Conservation (phyloP, 2,888 invertebrate species). For the Ochlodes sylvanus region DNA sequence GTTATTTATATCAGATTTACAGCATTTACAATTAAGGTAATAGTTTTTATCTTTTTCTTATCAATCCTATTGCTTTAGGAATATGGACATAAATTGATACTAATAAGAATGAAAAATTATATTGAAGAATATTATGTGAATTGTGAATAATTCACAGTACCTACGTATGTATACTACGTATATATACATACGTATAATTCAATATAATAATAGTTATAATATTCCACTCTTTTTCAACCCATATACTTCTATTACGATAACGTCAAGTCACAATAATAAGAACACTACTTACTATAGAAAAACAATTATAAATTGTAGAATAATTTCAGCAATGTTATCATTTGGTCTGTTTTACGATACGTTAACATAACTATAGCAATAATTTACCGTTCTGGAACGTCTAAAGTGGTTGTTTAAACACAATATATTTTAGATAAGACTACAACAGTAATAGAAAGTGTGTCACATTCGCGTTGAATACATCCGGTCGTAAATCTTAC, state of each 20-base stretch:
- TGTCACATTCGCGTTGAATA: slow-evolving; percentile 79
- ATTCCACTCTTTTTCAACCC: not conserved
- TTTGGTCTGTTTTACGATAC: not conserved
- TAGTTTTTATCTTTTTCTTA: not conserved
- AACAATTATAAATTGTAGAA: not conserved
- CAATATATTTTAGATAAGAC: slow-evolving; percentile 73
- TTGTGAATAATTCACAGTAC: no score
- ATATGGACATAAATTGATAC: no score
- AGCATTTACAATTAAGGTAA: no score
- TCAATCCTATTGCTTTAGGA: no score
- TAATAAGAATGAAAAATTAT: no score
- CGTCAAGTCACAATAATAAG: no score
- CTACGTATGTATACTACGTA: no score
- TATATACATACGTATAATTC: no score
- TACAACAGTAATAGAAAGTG: slow-evolving; percentile 72
- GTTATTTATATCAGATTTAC: slow-evolving; percentile 34
- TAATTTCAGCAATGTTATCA: not conserved
- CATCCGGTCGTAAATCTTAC: slow-evolving; percentile 80
- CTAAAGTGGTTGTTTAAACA: slow-evolving; percentile 51
- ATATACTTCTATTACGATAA: not conserved
- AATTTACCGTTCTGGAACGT: slow-evolving; percentile 21
- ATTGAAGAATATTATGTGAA: no score
- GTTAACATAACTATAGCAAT: slow-evolving; percentile 15
- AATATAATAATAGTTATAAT: no score
- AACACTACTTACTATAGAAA: not conserved